Evolutionary conservation across 2,888 invertebrate genomes (phyloP).

Genomic region (Mythimna impura): DNA sequence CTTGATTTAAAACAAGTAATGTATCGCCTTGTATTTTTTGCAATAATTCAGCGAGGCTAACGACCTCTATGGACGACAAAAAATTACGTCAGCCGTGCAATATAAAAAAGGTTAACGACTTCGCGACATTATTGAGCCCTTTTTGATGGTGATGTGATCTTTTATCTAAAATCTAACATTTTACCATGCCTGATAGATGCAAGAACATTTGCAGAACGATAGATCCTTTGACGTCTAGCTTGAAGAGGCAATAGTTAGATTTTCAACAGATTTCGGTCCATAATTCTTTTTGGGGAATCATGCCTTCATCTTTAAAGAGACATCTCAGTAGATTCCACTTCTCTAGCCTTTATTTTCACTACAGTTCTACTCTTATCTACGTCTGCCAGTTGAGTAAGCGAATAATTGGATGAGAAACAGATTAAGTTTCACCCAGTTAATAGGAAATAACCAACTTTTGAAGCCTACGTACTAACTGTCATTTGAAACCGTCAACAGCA

Average conservation of each 20-base stretch:
- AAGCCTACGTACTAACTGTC: slow-evolving; percentile 10
- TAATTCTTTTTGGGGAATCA: too few relatives aligned
- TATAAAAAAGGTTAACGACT: slow-evolving; percentile 61
- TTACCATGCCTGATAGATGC: background rate
- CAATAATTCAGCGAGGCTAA: slow-evolving; percentile 58
- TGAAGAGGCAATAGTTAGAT: background rate
- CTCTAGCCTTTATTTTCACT: background rate
- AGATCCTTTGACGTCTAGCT: background rate
- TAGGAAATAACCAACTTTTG: slow-evolving; percentile 17
- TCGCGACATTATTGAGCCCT: slow-evolving; percentile 53
- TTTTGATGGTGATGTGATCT: slow-evolving; percentile 38
- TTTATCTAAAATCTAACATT: slow-evolving; percentile 20
- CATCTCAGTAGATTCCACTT: background rate
- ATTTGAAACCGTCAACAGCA: slow-evolving; percentile 39
- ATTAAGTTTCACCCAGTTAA: background rate
- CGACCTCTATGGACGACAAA: slow-evolving; percentile 58
- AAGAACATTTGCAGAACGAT: background rate
- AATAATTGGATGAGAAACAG: background rate
- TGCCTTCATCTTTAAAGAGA: too few relatives aligned
- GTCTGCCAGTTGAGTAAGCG: background rate
- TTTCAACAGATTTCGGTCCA: background rate
- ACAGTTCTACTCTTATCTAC: background rate
- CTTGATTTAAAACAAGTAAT: slow-evolving; percentile 58
- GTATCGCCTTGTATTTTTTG: slow-evolving; percentile 53
- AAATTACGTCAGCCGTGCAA: slow-evolving; percentile 55